Percentiles rank a stretch among this genome's conserved stretches.
Conservation (phyloP, 2,113 vertebrate genomes). For the Myotis yumanensis region DNA sequence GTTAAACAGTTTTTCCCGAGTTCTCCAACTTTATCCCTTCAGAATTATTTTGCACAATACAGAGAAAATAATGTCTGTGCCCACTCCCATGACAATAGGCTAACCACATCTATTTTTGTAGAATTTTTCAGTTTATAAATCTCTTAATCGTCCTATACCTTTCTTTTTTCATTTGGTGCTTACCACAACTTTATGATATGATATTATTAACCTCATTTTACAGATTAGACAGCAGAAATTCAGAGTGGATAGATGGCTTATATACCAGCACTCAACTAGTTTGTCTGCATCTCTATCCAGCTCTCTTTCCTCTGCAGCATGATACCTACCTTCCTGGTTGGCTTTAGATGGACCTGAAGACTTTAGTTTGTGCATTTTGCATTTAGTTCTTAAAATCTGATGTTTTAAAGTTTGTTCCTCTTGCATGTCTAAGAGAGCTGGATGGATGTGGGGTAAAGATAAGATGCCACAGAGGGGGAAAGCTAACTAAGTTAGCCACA, state of each 20-base stretch:
- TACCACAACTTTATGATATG: background rate
- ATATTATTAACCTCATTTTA: background rate
- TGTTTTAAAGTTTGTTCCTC: background rate
- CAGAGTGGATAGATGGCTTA: background rate
- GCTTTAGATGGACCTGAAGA: background rate
- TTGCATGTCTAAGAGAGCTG: background rate
- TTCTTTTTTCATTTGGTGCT: background rate
- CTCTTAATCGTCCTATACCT: background rate
- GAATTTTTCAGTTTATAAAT: background rate
- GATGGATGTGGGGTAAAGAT: background rate
- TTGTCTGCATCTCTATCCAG: background rate
- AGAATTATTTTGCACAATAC: background rate
- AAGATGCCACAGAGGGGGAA: background rate
- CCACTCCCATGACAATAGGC: background rate
- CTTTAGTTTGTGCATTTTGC: background rate
- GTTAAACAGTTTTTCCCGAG: background rate
- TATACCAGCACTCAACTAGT: background rate
- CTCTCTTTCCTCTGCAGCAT: background rate
- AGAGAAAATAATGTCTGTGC: background rate
- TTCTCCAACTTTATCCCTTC: background rate
- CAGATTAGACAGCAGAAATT: background rate
- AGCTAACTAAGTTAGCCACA: background rate
- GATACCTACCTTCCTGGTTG: background rate
- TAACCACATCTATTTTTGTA: background rate
- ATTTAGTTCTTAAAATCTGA: background rate